A percentile compares a stretch with the other conserved stretches of the same genome.
Evolutionary conservation across 1,140 invertebrate species (phyloP).

Genomic region (Paralvinella palmiformis): DNA sequence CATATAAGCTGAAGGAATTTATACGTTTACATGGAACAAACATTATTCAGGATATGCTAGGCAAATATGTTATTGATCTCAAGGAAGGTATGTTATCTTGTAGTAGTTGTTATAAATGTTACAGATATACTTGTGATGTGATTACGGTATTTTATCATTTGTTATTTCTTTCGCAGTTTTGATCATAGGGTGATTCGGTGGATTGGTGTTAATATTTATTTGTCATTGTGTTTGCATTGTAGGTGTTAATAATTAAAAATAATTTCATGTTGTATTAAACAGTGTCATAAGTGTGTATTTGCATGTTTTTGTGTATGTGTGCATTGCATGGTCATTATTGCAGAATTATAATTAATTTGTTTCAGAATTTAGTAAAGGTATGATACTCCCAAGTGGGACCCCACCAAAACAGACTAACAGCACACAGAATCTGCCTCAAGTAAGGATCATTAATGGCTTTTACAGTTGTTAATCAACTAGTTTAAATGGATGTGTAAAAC

Average conservation of each 20-base stretch:
- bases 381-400: conserved; percentile 85
- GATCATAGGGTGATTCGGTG: too few relatives aligned
- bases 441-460: conserved; percentile 1
- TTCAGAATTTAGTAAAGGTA: conserved; percentile 65
- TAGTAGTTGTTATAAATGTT: background rate
- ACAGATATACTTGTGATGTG: too few relatives aligned
- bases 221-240: too few relatives aligned
- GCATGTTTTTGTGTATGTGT: background rate
- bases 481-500: too few relatives aligned
- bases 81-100: conserved; percentile 63
- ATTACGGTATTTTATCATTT: too few relatives aligned
- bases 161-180: too few relatives aligned
- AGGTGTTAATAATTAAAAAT: too few relatives aligned
- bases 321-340: background rate
- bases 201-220: too few relatives aligned
- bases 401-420: conserved; percentile 34
- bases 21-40: conserved; percentile 49
- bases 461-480: background rate
- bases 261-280: too few relatives aligned
- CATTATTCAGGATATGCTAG: conserved; percentile 69
- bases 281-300: background rate
- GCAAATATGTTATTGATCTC: conserved; percentile 75
- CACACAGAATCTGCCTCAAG: background rate
- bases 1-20: conserved; percentile 70
- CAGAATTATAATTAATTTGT: conserved; percentile 12